phyloP scores from a whole-genome alignment of 2,113 vertebrate genomes.

The Numenius arquata region DNA sequence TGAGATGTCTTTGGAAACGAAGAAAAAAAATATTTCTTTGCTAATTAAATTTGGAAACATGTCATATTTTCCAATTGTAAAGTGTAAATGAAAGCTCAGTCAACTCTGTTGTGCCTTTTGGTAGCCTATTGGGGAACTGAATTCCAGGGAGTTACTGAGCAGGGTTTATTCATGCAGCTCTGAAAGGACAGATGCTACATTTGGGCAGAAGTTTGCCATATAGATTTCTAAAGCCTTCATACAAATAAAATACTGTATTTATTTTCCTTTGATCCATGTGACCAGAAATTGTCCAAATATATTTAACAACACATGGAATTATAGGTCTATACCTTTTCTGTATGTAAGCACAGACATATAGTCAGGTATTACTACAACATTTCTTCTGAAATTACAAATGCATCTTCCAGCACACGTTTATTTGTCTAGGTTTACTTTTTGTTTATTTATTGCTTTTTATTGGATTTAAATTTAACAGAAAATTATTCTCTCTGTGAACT shows the following conservation, averaged over 20 bases:
- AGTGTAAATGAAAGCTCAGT: conserved; percentile 58
- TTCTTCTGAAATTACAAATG: background rate
- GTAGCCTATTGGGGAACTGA: conserved; percentile 27
- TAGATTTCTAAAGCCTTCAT: background rate
- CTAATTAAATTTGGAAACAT: conserved; percentile 75
- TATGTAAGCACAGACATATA: background rate
- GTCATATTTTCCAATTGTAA: conserved; percentile 70
- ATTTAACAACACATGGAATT: background rate
- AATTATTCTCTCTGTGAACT: background rate
- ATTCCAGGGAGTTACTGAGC: background rate
- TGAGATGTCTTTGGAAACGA: conserved; percentile 66
- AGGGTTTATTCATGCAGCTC: background rate
- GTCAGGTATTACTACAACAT: background rate
- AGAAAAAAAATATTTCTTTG: conserved; percentile 43
- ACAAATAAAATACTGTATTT: background rate
- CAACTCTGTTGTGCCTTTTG: background rate
- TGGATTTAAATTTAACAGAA: background rate
- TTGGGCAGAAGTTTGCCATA: background rate
- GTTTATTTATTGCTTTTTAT: background rate
- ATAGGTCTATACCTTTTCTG: background rate
- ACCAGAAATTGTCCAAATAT: background rate
- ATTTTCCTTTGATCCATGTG: background rate
- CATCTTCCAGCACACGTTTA: background rate
- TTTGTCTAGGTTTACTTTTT: background rate
- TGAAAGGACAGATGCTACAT: background rate